These are phyloP conservation scores for Rhodeus uyekii DNA, from an alignment of 2,797 vertebrate species.

Conservation along the genomic window DNA sequence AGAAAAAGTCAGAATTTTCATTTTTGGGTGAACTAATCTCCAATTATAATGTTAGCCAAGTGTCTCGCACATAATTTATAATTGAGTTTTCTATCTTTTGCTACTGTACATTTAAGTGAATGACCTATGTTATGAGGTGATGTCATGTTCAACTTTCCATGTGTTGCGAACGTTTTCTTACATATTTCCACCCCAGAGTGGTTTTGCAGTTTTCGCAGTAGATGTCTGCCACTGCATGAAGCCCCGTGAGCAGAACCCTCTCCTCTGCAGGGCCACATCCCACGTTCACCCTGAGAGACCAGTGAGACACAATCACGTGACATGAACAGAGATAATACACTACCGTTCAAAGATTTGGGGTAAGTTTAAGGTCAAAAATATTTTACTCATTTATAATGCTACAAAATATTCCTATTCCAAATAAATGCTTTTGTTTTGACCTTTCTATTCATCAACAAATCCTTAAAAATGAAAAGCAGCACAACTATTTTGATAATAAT, in stretches of 20 bases:
- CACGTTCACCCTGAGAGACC: conserved; percentile 87
- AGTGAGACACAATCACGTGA: not conserved
- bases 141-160: not conserved
- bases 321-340: not conserved
- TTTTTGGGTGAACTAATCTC: not conserved
- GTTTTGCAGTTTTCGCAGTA: conserved; percentile 99
- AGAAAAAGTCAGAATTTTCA: not conserved
- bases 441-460: not conserved
- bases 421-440: not conserved
- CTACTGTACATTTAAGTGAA: not conserved
- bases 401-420: not conserved
- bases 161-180: conserved; percentile 73
- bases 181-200: conserved; percentile 99
- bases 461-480: not conserved
- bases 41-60: not conserved
- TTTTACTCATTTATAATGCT: too few relatives aligned
- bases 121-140: not conserved
- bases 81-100: not conserved
- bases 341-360: not conserved
- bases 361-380: too few relatives aligned
- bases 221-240: conserved; percentile 97
- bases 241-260: conserved; percentile 92
- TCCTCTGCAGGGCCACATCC: conserved; percentile 98
- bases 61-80: not conserved
- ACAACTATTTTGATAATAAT: not conserved